These are phyloP conservation scores for Pseudonaja textilis DNA, from an alignment of 2,113 vertebrate genomes.

Conservation along the genomic window DNA sequence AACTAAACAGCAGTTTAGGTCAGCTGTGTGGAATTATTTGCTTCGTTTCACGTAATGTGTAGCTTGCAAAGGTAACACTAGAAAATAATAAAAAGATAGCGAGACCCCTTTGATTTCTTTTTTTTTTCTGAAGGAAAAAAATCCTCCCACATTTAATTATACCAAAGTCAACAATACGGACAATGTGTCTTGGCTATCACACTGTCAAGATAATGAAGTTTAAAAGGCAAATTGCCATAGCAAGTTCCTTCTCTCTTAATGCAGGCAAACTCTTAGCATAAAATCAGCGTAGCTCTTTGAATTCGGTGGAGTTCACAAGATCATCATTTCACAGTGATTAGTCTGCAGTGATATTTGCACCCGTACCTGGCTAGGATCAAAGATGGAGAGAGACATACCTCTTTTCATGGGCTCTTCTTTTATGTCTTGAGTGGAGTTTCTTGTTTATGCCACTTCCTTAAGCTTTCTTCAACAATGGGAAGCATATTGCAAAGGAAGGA, in stretches of 20 bases:
- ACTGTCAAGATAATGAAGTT: constrained; percentile 25
- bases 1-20: background rate
- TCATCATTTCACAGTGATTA: background rate
- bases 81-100: constrained; percentile 7
- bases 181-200: constrained; percentile 6
- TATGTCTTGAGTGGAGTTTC: background rate
- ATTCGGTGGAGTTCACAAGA: background rate
- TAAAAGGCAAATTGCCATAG: background rate
- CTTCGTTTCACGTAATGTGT: background rate
- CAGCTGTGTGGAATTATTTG: background rate
- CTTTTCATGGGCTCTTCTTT: background rate
- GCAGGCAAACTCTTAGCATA: constrained; percentile 9
- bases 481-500: background rate
- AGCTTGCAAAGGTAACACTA: background rate
- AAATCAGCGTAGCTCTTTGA: constrained; percentile 2
- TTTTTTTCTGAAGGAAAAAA: background rate
- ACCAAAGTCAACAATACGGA: constrained; percentile 6
- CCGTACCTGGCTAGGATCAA: background rate
- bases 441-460: background rate
- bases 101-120: background rate
- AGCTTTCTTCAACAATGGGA: background rate
- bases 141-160: background rate
- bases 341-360: background rate
- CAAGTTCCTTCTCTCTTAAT: background rate
- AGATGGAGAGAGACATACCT: background rate